Conservation (phyloP, 2,888 invertebrate species). For the Sepiola atlantica region DNA sequence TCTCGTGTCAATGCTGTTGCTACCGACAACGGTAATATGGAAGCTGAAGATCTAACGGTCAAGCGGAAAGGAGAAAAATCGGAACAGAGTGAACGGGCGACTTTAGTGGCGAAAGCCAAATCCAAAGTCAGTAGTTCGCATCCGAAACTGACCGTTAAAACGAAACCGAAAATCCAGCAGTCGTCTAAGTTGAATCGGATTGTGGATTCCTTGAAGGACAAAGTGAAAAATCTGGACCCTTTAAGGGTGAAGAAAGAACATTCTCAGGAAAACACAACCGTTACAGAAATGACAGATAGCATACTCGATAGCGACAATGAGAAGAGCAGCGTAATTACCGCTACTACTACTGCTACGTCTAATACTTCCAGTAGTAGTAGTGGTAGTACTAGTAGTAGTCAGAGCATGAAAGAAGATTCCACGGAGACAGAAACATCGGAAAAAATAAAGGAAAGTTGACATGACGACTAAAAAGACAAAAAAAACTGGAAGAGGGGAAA, state of each 20-base stretch:
- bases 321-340: not conserved
- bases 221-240: conserved; percentile 66
- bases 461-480: not conserved
- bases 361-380: not conserved
- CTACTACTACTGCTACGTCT: conserved; percentile 36
- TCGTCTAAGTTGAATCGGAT: conserved; percentile 66
- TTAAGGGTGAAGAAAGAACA: not conserved
- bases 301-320: not conserved
- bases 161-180: conserved; percentile 65
- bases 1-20: not conserved
- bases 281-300: not conserved
- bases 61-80: conserved; percentile 51
- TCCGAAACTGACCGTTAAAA: conserved; percentile 40
- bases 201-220: conserved; percentile 66
- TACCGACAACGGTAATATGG: not conserved
- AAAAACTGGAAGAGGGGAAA: not conserved
- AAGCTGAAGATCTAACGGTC: conserved; percentile 66
- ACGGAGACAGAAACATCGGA: not conserved
- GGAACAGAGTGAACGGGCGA: conserved; percentile 50
- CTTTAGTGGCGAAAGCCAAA: not conserved
- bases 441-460: not conserved
- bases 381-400: conserved; percentile 5
- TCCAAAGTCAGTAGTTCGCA: not conserved
- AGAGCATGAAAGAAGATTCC: not conserved
- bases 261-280: conserved; percentile 33